Base-by-base conservation (phyloP, 30 jellyfish, hydroid and myxozoan species). In the Aurelia aurita complex sp. Pacific region DNA sequence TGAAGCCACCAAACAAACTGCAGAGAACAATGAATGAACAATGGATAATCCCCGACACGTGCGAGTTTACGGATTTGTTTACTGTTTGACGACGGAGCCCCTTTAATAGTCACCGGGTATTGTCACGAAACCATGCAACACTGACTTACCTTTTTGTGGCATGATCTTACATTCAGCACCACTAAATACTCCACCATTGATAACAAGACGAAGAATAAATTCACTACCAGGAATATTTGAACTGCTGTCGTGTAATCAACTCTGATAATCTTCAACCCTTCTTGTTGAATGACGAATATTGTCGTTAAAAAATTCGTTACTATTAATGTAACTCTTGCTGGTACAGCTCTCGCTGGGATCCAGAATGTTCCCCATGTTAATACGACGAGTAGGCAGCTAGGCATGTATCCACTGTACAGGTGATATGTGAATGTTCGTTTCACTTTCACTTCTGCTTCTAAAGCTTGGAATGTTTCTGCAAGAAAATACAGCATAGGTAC, bases 321-420 rank as follows among this genome's bases (percentile, higher is more conserved):
- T 35, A 87, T 77, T 43, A 87, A 75, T 70, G 96, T 87, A 11
- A 87, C 96, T 18, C 96, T 77, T 23, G 96, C 96, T 36, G 96
- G 96, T 5, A 87, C 96, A 59, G 96, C 96, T 4, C 55, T 75
- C 15, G 96, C 79, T 57, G 96, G 96, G 66, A 87, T 76, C 96
- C 96, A 87, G 23, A 87, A 78, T 16, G 86, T 87, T 14, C 85
- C 96, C 96, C 96, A 87, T 34, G 96, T 73, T 59, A 87, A 35
- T 11, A 76, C 51, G 29, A 87, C 96, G 2, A 87, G 86, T 5
- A 76, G 55, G 14, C 69, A 11, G 57, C 90, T 87, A 50, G 96
- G 96, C 79, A 87, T 55, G 63, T 77, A 87, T 11, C 85, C 79
- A 51, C 73, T 88, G 59, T 29, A 87, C 69, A 87, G 46, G 29